Percentiles rank a stretch among this genome's conserved stretches.
Evolutionary conservation across 2,888 invertebrate species (phyloP).

Genomic region (Orthonychiurus folsomi): DNA sequence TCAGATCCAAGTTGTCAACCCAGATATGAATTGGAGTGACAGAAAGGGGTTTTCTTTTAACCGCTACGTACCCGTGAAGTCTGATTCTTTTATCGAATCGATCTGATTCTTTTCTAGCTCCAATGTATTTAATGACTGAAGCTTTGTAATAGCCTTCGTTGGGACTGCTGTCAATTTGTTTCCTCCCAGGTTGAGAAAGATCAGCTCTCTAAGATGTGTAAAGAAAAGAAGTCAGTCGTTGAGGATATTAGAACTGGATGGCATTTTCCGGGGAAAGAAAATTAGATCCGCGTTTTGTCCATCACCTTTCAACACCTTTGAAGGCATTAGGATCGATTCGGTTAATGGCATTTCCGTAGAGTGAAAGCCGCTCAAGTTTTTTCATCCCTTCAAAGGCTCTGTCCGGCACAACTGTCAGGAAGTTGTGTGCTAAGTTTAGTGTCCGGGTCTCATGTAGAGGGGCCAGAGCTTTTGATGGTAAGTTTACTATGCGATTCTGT

Average conservation of each 20-base stretch:
- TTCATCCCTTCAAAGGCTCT: constrained; percentile 78
- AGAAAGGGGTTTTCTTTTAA: too few species aligned
- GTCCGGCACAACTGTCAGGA: constrained; percentile 65
- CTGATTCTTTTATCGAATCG: constrained; percentile 64
- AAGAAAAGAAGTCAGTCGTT: not conserved
- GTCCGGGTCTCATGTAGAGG: constrained; percentile 74
- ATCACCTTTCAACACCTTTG: constrained; percentile 74
- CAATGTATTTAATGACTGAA: constrained; percentile 71
- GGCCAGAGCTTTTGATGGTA: constrained; percentile 70
- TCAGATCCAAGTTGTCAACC: not conserved
- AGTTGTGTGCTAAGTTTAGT: constrained; percentile 81
- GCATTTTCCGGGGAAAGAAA: not conserved
- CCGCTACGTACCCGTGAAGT: constrained; percentile 74
- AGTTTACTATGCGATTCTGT: constrained; percentile 68
- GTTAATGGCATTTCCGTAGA: constrained; percentile 77
- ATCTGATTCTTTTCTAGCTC: constrained; percentile 83
- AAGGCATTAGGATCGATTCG: constrained; percentile 73
- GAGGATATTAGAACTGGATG: not conserved
- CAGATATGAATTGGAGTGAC: not conserved
- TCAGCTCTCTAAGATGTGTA: constrained; percentile 53
- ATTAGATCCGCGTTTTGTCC: not conserved
- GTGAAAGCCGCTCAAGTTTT: constrained; percentile 72
- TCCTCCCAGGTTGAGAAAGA: constrained; percentile 73
- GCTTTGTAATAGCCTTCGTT: constrained; percentile 66
- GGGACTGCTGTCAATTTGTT: constrained; percentile 69